phyloP scores from a whole-genome alignment of 1,140 invertebrate genomes.

The Pseudachorutes palmiensis region DNA sequence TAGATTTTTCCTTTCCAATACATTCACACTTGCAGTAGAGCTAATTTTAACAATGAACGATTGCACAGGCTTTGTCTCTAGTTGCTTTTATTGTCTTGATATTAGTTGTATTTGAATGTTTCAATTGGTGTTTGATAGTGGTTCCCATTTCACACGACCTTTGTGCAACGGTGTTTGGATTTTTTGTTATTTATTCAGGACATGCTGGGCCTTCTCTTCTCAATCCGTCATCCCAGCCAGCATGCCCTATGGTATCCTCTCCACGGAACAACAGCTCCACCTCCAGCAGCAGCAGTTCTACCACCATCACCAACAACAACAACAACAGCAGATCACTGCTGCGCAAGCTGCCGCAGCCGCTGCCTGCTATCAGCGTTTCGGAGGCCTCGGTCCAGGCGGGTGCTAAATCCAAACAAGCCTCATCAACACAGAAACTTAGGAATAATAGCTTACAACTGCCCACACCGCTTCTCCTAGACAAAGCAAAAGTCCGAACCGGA shows the following conservation, averaged over 20 bases:
- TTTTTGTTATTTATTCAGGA: slow-evolving; percentile 33
- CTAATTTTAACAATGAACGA: no score
- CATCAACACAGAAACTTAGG: not conserved
- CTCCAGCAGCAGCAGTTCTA: slow-evolving; percentile 27
- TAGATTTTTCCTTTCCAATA: slow-evolving; percentile 14
- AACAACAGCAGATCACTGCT: slow-evolving; percentile 19
- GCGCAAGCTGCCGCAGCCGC: slow-evolving; percentile 28
- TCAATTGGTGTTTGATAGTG: not conserved
- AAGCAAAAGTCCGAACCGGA: no score
- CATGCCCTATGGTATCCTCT: slow-evolving; percentile 35
- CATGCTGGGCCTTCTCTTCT: slow-evolving; percentile 38
- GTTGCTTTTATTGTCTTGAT: not conserved
- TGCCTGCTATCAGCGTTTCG: slow-evolving; percentile 32
- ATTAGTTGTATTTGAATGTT: not conserved
- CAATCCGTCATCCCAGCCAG: slow-evolving; percentile 38
- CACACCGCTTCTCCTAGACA: slow-evolving; percentile 7
- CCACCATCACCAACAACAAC: slow-evolving; percentile 30
- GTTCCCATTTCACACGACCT: slow-evolving; percentile 5
- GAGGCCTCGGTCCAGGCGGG: slow-evolving; percentile 23
- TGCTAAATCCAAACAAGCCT: slow-evolving; percentile 20
- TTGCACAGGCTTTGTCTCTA: not conserved
- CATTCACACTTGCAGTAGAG: not conserved
- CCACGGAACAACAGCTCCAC: slow-evolving; percentile 28
- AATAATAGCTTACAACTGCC: not conserved
- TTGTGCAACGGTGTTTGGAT: slow-evolving; percentile 36